Conservation (phyloP, 1,140 invertebrate species). For the Gonatopus flavifemur region DNA sequence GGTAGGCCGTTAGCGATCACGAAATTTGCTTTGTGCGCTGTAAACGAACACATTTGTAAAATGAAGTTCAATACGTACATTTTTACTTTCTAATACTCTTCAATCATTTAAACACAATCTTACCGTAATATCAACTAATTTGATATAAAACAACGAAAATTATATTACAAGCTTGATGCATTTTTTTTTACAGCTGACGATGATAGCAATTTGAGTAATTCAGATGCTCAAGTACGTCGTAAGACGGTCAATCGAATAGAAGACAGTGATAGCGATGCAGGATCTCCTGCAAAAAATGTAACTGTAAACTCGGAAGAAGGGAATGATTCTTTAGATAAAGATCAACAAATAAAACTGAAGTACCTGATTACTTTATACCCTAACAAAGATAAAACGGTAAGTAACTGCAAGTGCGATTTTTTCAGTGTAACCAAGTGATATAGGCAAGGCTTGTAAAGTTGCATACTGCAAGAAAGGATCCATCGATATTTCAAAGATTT, state of each 20-base stretch:
- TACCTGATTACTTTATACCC: conserved; percentile 43
- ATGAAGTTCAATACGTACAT: neutral
- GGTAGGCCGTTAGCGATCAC: no score
- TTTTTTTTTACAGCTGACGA: conserved; percentile 35
- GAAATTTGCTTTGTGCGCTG: no score
- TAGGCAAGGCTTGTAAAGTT: no score
- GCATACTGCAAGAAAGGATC: no score
- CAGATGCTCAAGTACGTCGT: conserved; percentile 39
- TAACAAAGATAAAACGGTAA: conserved; percentile 31
- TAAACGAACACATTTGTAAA: no score
- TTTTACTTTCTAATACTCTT: neutral
- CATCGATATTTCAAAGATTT: no score
- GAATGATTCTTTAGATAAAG: conserved; percentile 30
- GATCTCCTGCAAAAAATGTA: conserved; percentile 29
- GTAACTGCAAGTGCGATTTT: no score
- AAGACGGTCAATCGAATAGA: conserved; percentile 48
- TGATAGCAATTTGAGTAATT: conserved; percentile 40
- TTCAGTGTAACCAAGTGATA: no score
- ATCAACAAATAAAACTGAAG: conserved; percentile 41
- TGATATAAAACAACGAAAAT: no score
- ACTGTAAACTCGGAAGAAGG: conserved; percentile 22
- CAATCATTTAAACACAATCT: no score
- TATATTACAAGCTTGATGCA: neutral
- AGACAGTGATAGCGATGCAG: conserved; percentile 50
- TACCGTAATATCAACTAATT: neutral